These are phyloP conservation scores for Myotis vivesi DNA, from an alignment of 2,797 vertebrate species.

Conservation along the genomic window DNA sequence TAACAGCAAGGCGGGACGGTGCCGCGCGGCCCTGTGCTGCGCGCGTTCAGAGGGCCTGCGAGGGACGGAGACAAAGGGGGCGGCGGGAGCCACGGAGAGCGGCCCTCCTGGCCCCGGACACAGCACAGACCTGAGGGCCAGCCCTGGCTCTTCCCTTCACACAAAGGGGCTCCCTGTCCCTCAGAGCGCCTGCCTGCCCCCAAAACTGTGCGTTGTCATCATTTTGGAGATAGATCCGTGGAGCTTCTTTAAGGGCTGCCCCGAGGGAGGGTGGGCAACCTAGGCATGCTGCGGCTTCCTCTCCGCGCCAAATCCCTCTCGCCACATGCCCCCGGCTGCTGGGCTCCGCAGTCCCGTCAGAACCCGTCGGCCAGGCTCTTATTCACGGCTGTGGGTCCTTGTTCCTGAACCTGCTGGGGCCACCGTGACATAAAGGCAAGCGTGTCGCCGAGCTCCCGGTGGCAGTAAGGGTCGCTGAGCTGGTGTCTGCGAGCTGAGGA, in stretches of 20 bases:
- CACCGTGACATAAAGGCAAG: background rate
- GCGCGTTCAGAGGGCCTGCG: background rate
- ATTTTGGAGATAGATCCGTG: too few relatives aligned
- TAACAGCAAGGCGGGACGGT: conserved; percentile 91
- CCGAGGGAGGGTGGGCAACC: accelerated
- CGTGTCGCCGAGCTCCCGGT: background rate
- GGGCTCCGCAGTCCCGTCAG: background rate
- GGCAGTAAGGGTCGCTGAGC: background rate
- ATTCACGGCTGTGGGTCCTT: background rate
- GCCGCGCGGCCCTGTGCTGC: conserved; percentile 71
- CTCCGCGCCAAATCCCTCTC: background rate
- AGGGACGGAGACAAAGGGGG: background rate
- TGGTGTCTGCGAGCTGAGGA: background rate
- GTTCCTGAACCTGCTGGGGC: too few relatives aligned
- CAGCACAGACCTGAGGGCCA: background rate
- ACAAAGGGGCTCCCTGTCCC: background rate
- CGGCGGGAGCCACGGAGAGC: background rate
- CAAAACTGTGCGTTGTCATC: background rate
- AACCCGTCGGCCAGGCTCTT: too few relatives aligned
- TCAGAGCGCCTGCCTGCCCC: background rate
- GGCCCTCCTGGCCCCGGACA: background rate
- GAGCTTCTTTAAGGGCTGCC: too few relatives aligned
- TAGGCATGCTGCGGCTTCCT: background rate
- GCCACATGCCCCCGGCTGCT: background rate
- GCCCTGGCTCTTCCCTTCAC: too few relatives aligned